Base-by-base conservation (phyloP, 92 coral and sea anemone genomes). In the Phymanthus crucifer region DNA sequence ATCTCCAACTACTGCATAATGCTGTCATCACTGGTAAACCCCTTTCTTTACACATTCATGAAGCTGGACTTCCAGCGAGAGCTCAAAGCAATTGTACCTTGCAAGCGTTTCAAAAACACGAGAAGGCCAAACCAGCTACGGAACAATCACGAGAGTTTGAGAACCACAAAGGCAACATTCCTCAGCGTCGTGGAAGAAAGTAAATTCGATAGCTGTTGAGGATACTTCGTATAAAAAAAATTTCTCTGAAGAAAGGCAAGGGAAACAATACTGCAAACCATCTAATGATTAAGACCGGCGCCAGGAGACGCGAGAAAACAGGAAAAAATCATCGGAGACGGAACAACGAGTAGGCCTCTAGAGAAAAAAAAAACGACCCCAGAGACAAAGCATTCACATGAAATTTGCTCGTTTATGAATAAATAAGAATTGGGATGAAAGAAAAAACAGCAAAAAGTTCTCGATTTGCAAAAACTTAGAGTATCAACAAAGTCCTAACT, bases 31-130 rank as follows among this genome's bases (percentile, higher is more conserved):
- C 32, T 89, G 85, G 86, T 82, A 32, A 89, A 89, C 58, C 93
- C 93, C 14, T 82, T 89, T 40, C 80, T 89, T 40, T 89, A 89
- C 72, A 87, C 89, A 13, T 89, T 82, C 27, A 85, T 85, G 85
- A 89, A 89, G 61, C 67, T 84, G 14, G 93, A 89, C 64, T 85
- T 89, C 78, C 84, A 71, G 46, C 73, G 82, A 32, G 87, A 85
- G 72, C 58, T 85, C 6, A 77, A 40, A 36, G 78, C 78, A 38
- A 71, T 80, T 37, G 18, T 80, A 31, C 78, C 84, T n/a, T 67
- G 83, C 36, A 79, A 68, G 35, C 75, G 83, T 1, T 79, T 79
- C 43, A 70, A 79, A 69, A 24, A 67, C 23, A 21, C 46, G n/a
- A 68, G 73, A 68, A 37, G 65, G 21, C 54, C 64, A n/a, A 43